These are phyloP conservation scores for Sipha flava DNA, from an alignment of 1,140 invertebrate species.

Conservation along the genomic window DNA sequence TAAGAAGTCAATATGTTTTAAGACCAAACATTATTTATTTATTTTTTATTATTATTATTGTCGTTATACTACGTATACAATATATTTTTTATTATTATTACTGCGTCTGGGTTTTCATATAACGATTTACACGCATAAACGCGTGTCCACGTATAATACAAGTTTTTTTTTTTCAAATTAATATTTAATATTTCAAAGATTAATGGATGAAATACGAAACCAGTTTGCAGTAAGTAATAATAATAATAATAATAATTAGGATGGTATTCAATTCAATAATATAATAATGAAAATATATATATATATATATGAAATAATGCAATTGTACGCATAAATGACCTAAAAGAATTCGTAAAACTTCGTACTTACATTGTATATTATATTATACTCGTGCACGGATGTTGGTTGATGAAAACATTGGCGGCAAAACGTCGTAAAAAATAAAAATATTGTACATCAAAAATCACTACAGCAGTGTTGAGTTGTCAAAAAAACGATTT, in stretches of 20 bases:
- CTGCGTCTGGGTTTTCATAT: not conserved
- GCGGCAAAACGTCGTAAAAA: not conserved
- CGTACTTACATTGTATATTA: not conserved
- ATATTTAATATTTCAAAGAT: not conserved
- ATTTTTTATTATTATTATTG: not conserved
- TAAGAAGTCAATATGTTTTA: not conserved
- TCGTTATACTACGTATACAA: not conserved
- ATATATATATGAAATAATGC: not conserved
- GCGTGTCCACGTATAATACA: not conserved
- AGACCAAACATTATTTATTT: not conserved
- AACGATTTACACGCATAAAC: not conserved
- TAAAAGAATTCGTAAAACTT: not conserved
- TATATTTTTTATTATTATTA: not conserved
- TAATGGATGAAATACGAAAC: not conserved
- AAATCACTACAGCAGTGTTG: not conserved
- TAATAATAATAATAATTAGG: not conserved
- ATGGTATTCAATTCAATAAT: not conserved
- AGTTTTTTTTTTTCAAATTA: constrained; percentile 1
- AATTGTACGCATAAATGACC: not conserved
- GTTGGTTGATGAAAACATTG: not conserved
- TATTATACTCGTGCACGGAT: not conserved
- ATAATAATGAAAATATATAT: too few species aligned
- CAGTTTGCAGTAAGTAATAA: not conserved
- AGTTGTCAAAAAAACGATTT: constrained; percentile 17
- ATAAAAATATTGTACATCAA: not conserved